Evolutionary conservation across 1,140 invertebrate species (phyloP), one percentile per base, ranked within the genome.

Genomic region (Hylyphantes graminicola): DNA sequence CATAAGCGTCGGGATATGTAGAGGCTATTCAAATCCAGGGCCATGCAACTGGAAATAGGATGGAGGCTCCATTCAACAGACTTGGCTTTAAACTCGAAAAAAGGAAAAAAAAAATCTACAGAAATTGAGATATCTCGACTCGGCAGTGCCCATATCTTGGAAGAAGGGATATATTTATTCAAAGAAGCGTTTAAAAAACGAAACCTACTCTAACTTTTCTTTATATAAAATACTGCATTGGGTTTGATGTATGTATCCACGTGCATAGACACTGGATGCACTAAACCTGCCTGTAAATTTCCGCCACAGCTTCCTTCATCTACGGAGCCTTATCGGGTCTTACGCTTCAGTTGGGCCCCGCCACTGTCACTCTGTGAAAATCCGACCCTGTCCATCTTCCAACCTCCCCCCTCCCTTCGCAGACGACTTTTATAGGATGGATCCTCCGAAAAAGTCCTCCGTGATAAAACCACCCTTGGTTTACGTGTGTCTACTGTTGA

Each of bases 251-350:
- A 70, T 70, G 50, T 70, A 17, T 70, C 50, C 64, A 67, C 64
- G 48, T 51, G 63, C 65, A 59, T 80, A 80, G 68, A 55, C 77
- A 70, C 59, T 57, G 35, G 13, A 12, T 53, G 35, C 70, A 70
- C 77, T 80, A 59, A 80, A 54, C 55, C 65, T 67, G 77, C 65
- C 64, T 67, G 70, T 80, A 80, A 80, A 80, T 80, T 80, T 80
- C 77, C 65, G 17, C 77, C 53, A 15, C 61, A 53, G 13, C 12
- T 7, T 35, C 17, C 7, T 63, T 67, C 63, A 54, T 78, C 50
- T 78, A 63, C 63, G 54, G 53, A 17, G 54, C 55, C 77, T 80
- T 80, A 80, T 80, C 77, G 77, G 53, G 77, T 35, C 64, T 80
- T 80, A 68, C 77, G 77, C 77, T 80, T 70, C 19, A 80, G 65